Evolutionary conservation across 1,140 invertebrate genomes (phyloP).

Genomic region (Laupala kohalensis): DNA sequence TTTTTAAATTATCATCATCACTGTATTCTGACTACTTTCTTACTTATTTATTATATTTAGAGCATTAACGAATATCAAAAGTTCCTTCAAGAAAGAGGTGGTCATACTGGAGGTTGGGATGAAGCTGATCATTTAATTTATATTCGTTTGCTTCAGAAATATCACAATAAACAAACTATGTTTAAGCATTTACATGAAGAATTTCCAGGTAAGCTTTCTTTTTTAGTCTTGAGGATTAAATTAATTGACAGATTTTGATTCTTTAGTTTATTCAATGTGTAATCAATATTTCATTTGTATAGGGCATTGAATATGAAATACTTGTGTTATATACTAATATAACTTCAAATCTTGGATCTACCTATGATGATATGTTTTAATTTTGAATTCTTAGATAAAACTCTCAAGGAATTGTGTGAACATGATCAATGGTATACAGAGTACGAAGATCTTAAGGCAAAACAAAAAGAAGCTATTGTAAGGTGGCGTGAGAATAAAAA

Average conservation of each 20-base stretch:
- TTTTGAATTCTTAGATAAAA: too few species aligned
- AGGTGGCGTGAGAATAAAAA: neutral
- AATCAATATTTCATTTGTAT: too few species aligned
- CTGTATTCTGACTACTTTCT: too few species aligned
- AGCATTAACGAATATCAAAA: neutral
- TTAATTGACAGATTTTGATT: too few species aligned
- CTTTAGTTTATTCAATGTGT: too few species aligned
- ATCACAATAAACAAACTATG: neutral
- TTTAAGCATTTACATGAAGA: neutral
- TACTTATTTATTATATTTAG: neutral
- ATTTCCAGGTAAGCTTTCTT: neutral
- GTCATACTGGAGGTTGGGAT: constrained; percentile 1
- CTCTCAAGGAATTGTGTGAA: neutral
- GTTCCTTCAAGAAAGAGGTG: neutral
- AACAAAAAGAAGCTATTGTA: constrained; percentile 5
- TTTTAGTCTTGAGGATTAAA: too few species aligned
- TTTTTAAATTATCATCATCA: too few species aligned
- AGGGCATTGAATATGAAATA: too few species aligned
- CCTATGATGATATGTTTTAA: neutral
- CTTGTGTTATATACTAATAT: too few species aligned
- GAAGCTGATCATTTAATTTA: constrained; percentile 1
- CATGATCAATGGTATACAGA: neutral
- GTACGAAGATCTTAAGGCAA: neutral
- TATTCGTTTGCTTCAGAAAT: neutral
- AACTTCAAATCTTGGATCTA: too few species aligned